Conservation (phyloP, 2,888 invertebrate species). For the Cerastis rubricosa region DNA sequence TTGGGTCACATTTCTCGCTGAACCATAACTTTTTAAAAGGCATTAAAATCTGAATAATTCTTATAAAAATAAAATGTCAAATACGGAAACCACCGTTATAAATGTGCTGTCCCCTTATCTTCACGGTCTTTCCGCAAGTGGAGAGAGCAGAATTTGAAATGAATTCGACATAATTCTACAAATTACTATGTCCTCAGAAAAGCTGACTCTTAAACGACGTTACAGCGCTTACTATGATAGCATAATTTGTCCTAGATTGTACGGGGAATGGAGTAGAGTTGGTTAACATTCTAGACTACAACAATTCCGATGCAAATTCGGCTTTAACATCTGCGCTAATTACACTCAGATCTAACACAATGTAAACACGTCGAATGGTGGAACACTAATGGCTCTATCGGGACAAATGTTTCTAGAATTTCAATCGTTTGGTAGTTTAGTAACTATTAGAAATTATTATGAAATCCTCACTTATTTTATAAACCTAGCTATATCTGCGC, state of each 20-base stretch:
- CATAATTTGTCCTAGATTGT: constrained; percentile 8
- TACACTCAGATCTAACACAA: background rate
- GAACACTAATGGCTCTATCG: background rate
- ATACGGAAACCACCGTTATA: constrained; percentile 1
- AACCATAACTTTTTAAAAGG: background rate
- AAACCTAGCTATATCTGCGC: background rate
- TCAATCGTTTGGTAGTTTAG: background rate
- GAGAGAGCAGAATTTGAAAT: background rate
- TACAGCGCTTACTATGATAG: constrained; percentile 9
- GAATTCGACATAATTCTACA: constrained; percentile 17
- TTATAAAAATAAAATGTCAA: constrained; percentile 29
- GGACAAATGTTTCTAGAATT: background rate
- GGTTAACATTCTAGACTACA: constrained; percentile 18
- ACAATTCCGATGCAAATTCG: constrained; percentile 25
- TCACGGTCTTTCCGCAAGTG: background rate
- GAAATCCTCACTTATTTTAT: background rate
- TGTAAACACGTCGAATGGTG: background rate
- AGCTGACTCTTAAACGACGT: background rate
- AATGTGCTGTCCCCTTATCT: constrained; percentile 15
- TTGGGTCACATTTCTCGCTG: background rate
- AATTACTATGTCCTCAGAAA: background rate
- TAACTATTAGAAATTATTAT: background rate
- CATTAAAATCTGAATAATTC: constrained; percentile 23
- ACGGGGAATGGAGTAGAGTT: background rate
- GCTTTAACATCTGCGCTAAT: constrained; percentile 16